phyloP scores from a whole-genome alignment of 2,888 invertebrate species.

The Thymelicus acteon region DNA sequence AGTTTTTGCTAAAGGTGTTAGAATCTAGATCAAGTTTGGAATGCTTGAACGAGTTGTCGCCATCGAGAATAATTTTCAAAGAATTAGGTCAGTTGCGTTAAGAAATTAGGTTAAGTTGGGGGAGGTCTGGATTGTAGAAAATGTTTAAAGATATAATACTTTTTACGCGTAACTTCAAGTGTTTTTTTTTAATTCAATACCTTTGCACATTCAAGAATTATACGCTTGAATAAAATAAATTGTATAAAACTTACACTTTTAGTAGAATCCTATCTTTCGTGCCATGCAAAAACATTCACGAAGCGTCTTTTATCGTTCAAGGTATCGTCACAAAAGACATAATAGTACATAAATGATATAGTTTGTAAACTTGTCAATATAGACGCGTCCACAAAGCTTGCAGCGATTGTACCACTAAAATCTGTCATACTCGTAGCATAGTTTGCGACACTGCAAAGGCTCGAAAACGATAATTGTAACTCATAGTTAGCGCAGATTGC shows the following conservation, averaged over 20 bases:
- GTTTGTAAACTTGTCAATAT: too few relatives aligned
- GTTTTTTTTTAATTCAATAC: background rate
- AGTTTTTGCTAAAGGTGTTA: background rate
- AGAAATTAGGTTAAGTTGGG: conserved; percentile 32
- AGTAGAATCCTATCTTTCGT: too few relatives aligned
- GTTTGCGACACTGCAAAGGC: too few relatives aligned
- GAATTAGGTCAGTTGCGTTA: conserved; percentile 29
- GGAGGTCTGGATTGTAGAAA: conserved; percentile 14
- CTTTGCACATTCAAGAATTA: background rate
- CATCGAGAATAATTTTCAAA: conserved; percentile 22
- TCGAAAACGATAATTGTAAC: background rate
- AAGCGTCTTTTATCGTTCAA: too few relatives aligned
- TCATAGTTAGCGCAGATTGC: background rate
- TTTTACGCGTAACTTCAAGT: background rate
- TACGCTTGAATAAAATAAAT: too few relatives aligned
- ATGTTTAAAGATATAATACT: background rate
- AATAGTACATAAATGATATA: too few relatives aligned
- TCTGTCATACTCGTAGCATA: too few relatives aligned
- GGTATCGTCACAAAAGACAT: too few relatives aligned
- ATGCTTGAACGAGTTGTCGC: conserved; percentile 10
- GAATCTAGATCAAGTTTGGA: conserved; percentile 21
- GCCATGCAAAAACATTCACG: too few relatives aligned
- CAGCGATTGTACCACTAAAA: too few relatives aligned
- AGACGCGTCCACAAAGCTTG: too few relatives aligned
- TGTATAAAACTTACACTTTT: too few relatives aligned